Conservation (phyloP, 2,113 vertebrate genomes). For the Hepsetus odoe region DNA sequence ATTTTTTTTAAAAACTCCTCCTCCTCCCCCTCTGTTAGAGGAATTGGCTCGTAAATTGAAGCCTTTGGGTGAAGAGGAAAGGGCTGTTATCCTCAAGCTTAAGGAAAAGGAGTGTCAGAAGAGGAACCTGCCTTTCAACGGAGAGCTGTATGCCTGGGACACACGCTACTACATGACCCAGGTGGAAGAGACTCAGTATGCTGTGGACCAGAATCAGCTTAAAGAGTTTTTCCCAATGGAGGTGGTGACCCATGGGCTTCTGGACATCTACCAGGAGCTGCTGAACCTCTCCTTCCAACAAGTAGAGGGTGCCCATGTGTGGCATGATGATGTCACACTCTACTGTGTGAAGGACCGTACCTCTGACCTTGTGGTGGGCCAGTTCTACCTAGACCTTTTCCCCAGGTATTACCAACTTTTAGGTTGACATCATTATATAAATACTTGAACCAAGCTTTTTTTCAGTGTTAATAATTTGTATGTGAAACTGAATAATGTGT, state of each 20-base stretch:
- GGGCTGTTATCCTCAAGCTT: constrained; percentile 82
- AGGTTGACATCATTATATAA: neutral
- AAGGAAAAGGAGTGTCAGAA: constrained; percentile 88
- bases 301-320: constrained; percentile 80
- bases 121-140: constrained; percentile 77
- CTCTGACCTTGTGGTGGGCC: constrained; percentile 79
- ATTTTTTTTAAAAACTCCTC: neutral
- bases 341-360: constrained; percentile 82
- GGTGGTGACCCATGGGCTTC: constrained; percentile 90
- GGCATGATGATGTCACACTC: constrained; percentile 91
- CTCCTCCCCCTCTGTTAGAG: constrained; percentile 69
- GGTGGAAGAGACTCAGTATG: constrained; percentile 94
- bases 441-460: neutral
- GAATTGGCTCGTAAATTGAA: constrained; percentile 88
- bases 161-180: constrained; percentile 97
- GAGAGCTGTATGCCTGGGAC: constrained; percentile 90
- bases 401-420: constrained; percentile 79
- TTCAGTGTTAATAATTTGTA: neutral
- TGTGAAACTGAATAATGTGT: too few relatives aligned
- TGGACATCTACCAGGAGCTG: constrained; percentile 95
- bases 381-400: constrained; percentile 96
- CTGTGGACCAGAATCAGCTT: constrained; percentile 92
- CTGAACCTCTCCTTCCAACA: constrained; percentile 86
- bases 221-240: constrained; percentile 98
- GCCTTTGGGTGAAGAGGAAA: constrained; percentile 88